Base-by-base conservation (phyloP, 2,113 vertebrate species). In the Thermophis baileyi region DNA sequence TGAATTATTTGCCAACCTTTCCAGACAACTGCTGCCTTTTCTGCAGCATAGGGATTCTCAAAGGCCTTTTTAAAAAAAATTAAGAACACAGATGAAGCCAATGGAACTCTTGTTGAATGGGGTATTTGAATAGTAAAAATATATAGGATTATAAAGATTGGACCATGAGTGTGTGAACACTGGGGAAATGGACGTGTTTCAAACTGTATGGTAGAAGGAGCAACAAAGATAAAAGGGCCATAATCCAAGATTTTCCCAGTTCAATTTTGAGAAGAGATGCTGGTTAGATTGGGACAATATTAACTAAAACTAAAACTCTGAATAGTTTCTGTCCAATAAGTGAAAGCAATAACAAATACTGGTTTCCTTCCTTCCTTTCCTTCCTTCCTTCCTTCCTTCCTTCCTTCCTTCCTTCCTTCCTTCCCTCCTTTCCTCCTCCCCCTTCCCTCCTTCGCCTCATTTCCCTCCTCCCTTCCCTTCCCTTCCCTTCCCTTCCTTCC, bases 1-100 rank as follows among this genome's bases (percentile, higher is more conserved):
- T 44, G 89, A 92, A 89, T 95, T 92, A 95, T 95, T 95, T 95
- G 95, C 92, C 94, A 90, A 87, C 94, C 60, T 94, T 90, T 94
- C 93, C 90, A 94, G 93, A 63, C 94, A 0, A 57, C 87, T 91
- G 88, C 0, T 0, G 89, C 53, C 90, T 94, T 55, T 53, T 16
- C 10, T 22, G 35, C 35, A 93, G 85, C 90, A 55, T 54, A 91
- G 51, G 22, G 18, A 54, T 18, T 92, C 5, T 53, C 47, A 51
- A 88, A 51, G 30, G 4, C 30, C 14, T 51, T 88, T 51, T 7
- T 47, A 50, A 50, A 50, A 50, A 0, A 51, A n/a, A 88, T 35
- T 53, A 91, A 57, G 20, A 74, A 44, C 57, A 74, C 30, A 35
- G 50, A 30, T 51, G 47, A 92, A 74, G 1, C 40, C n/a, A 44